Conservation (phyloP, 23 tunicate genomes). For the Corella eumyota region DNA sequence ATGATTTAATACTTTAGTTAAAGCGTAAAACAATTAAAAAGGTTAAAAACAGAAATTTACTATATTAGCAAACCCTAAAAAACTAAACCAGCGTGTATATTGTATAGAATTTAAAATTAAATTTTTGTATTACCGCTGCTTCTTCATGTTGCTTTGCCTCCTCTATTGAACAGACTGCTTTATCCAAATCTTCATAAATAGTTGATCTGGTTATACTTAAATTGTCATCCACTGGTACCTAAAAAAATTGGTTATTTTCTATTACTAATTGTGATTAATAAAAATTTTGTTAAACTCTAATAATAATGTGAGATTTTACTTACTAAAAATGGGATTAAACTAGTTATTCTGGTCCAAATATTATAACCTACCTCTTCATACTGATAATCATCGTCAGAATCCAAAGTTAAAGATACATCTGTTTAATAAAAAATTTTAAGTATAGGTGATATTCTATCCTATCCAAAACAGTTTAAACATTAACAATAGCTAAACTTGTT, state of each 20-base stretch:
- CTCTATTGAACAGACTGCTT: constrained; percentile 62
- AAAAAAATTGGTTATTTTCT: neutral
- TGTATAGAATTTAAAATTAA: too few species aligned
- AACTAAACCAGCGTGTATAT: too few species aligned
- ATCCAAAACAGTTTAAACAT: too few species aligned
- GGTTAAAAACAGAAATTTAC: neutral
- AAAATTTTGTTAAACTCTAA: constrained; percentile 4
- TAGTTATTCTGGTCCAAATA: too few species aligned
- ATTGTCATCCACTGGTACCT: constrained; percentile 89
- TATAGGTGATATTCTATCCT: neutral
- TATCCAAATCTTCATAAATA: constrained; percentile 49
- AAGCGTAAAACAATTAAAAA: too few species aligned
- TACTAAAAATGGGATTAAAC: too few species aligned
- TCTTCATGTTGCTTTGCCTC: constrained; percentile 46
- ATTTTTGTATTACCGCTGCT: constrained; percentile 15
- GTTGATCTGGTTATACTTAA: constrained; percentile 42
- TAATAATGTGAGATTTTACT: neutral
- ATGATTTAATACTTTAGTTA: too few species aligned
- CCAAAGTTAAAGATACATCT: constrained; percentile 64
- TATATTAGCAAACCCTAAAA: neutral
- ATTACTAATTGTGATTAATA: neutral
- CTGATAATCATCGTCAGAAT: constrained; percentile 83
- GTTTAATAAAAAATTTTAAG: neutral
- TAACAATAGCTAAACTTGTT: too few species aligned
- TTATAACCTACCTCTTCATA: constrained; percentile 77